These are phyloP conservation scores for Zaprionus africanus DNA, from an alignment of 1,140 invertebrate species.

Conservation along the genomic window DNA sequence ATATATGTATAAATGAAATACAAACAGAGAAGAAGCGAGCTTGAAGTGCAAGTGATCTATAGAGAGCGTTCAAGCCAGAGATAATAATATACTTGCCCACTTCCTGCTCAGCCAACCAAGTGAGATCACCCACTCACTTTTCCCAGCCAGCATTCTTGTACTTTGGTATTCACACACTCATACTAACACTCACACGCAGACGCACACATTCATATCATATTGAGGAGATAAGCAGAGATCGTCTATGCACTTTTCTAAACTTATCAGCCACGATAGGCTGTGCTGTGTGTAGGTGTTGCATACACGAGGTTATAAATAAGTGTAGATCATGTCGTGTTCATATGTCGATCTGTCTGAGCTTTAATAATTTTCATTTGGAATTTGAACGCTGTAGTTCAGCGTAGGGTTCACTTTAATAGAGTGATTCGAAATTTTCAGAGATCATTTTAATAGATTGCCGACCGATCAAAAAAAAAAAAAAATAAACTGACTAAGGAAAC, in stretches of 20 bases:
- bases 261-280: conserved; percentile 50
- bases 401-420: conserved; percentile 57
- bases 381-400: conserved; percentile 67
- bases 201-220: conserved; percentile 9
- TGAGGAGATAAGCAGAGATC: conserved; percentile 53
- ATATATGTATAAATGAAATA: too few species aligned
- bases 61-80: neutral
- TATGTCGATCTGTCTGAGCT: conserved; percentile 51
- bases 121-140: conserved; percentile 53
- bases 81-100: conserved; percentile 1
- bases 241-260: conserved; percentile 56
- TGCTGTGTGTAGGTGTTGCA: conserved; percentile 46
- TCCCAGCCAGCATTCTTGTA: conserved; percentile 38
- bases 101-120: conserved; percentile 32
- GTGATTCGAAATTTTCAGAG: conserved; percentile 56
- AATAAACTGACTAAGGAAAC: conserved; percentile 22
- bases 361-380: conserved; percentile 76
- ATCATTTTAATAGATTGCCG: conserved; percentile 51
- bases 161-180: conserved; percentile 27
- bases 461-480: neutral
- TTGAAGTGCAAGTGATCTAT: neutral
- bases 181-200: neutral
- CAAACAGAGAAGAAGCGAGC: too few species aligned
- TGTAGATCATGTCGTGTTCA: conserved; percentile 66
- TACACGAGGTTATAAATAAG: conserved; percentile 61